Evolutionary conservation across 2,797 vertebrate genomes (phyloP).

Genomic region (Silurus lanzhouensis): DNA sequence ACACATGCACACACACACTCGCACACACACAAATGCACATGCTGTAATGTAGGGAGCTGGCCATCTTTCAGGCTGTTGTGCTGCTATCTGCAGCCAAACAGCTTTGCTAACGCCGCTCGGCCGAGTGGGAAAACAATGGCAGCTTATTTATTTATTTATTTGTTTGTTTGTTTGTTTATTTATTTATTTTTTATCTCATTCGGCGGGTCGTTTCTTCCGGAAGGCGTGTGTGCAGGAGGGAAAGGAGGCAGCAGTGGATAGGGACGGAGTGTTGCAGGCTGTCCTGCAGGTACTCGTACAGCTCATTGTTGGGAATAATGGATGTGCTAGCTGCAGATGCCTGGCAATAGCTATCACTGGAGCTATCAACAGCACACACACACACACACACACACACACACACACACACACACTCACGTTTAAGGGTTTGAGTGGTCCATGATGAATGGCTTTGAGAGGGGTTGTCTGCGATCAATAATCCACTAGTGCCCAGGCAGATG

Average conservation of each 20-base stretch:
- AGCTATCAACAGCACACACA: conserved; percentile 61
- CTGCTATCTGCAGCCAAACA: conserved; percentile 72
- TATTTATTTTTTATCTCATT: conserved; percentile 60
- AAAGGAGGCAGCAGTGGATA: conserved; percentile 33
- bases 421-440: conserved; percentile 74
- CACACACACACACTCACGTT: conserved; percentile 53
- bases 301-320: conserved; percentile 68
- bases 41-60: conserved; percentile 66
- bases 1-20: conserved; percentile 20
- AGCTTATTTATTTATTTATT: conserved; percentile 51
- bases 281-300: conserved; percentile 49
- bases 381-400: conserved; percentile 33
- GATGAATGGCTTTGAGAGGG: conserved; percentile 77
- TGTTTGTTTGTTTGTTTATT: conserved; percentile 53
- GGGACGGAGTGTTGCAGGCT: conserved; percentile 43
- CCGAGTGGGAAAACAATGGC: conserved; percentile 69
- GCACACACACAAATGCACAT: conserved; percentile 49
- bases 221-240: conserved; percentile 15
- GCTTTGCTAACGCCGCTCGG: conserved; percentile 70
- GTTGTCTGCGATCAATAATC: conserved; percentile 79
- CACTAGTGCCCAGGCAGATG: conserved; percentile 77
- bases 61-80: conserved; percentile 64
- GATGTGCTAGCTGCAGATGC: conserved; percentile 73
- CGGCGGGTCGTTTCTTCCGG: conserved; percentile 61
- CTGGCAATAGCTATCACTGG: conserved; percentile 74